Percentiles rank a stretch among this genome's conserved stretches.
Conservation (phyloP, 2,888 invertebrate genomes). For the Andrena bucephala region DNA sequence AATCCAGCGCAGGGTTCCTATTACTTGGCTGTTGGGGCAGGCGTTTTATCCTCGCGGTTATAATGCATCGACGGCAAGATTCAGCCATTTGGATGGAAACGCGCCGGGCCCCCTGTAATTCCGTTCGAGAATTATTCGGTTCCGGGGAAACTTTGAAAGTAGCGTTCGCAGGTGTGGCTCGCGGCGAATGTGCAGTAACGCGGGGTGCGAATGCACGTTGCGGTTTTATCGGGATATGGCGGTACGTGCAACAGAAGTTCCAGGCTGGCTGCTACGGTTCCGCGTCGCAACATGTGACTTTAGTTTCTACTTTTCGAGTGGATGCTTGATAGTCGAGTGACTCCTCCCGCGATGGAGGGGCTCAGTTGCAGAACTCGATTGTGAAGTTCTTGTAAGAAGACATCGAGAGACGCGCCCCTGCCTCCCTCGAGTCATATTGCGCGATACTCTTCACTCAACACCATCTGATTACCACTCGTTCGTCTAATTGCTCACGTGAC, state of each 20-base stretch:
- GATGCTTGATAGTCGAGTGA: constrained; percentile 41
- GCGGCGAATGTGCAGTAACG: constrained; percentile 14
- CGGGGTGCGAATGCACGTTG: constrained; percentile 49
- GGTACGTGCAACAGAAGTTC: constrained; percentile 22
- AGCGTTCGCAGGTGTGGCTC: constrained; percentile 39
- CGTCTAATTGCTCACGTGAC: constrained; percentile 1
- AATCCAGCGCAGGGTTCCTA: background rate
- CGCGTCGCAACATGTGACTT: constrained; percentile 48
- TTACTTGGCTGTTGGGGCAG: constrained; percentile 2
- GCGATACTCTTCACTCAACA: background rate
- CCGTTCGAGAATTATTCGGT: constrained; percentile 47
- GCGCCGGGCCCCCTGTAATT: constrained; percentile 27
- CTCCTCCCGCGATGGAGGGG: constrained; percentile 10
- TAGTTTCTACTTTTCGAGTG: constrained; percentile 50
- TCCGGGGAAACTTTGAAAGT: constrained; percentile 38
- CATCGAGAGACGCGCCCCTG: background rate
- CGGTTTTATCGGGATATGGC: constrained; percentile 44
- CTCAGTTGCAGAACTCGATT: constrained; percentile 35
- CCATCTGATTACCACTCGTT: constrained; percentile 5
- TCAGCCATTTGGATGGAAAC: constrained; percentile 24
- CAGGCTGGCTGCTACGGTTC: constrained; percentile 7
- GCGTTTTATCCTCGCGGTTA: background rate
- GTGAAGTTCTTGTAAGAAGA: constrained; percentile 29
- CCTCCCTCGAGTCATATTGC: background rate
- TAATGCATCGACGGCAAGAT: constrained; percentile 20